Base-by-base conservation (phyloP, 2,888 invertebrate genomes). In the Habrosyne pyritoides region DNA sequence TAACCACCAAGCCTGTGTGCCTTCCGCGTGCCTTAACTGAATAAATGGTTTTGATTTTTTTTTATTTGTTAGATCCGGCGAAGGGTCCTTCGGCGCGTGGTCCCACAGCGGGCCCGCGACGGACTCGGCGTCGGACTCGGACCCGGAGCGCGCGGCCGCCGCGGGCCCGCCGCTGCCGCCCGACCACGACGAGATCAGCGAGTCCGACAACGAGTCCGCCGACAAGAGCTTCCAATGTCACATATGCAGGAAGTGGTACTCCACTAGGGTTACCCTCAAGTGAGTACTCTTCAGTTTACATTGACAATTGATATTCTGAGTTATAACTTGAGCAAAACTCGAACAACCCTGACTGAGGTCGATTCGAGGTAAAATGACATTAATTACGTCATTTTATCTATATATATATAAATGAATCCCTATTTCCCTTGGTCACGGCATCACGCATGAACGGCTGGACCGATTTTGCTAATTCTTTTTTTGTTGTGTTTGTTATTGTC, bases 151-250 rank as follows among this genome's bases (percentile, higher is more conserved):
- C 0, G 66, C 65, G 21, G 65, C 66, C 3, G 62, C 60, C 53
- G 59, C 67, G 18, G 67, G 66, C 4, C 65, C 66, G 14, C 63
- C 64, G 14, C 60, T 75, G 18, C 63, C 63, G 2, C 69, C 71
- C 1, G 69, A 69, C 0, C 82, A 81, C 52, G 87, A 89, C 71
- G 89, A 89, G 59, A 82, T 91, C 71, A 87, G 87, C 69, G 92
- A 92, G 65, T 85, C 84, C 0, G 90, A 90, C 0, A 90, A 91
- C 73, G 93, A 93, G 65, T 89, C 89, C 0, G 83, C 90, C 0
- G 93, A 93, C 66, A 93, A 93, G 74, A 90, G 89, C 65, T 91
- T 89, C 77, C 92, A 92, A 66, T 93, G 93, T 58, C 89, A 91
- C 68, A 80, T 91, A 22, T 93, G 93, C 59, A 66, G 77, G 53